Conservation (phyloP, 2,113 vertebrate genomes). For the Odontophorus gujanensis region DNA sequence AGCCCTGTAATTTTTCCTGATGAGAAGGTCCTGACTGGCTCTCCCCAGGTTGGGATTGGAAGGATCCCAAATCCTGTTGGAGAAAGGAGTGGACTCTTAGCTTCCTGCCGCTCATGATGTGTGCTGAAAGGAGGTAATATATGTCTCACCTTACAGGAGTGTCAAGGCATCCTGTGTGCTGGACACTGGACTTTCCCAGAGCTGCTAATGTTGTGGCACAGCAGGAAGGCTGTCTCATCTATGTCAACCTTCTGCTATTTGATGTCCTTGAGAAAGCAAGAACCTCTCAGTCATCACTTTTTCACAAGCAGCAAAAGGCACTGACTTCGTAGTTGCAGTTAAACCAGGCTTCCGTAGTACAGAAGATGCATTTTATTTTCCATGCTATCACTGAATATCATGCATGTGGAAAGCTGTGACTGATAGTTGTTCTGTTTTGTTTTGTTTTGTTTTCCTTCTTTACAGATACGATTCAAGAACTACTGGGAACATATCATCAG, state of each 20-base stretch:
- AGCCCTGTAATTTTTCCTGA: not conserved
- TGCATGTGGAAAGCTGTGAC: not conserved
- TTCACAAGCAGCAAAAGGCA: not conserved
- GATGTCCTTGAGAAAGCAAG: not conserved
- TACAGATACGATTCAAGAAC: conserved; percentile 67
- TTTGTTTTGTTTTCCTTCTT: conserved; percentile 28
- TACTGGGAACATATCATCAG: conserved; percentile 70
- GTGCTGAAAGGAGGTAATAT: not conserved
- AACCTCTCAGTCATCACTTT: not conserved
- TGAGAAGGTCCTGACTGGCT: not conserved
- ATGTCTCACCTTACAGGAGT: not conserved
- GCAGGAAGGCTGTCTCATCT: not conserved
- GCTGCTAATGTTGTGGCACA: not conserved
- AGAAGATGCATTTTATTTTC: conserved; percentile 3
- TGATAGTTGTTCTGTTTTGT: not conserved
- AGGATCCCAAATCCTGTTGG: not conserved
- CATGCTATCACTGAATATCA: not conserved
- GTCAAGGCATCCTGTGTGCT: not conserved
- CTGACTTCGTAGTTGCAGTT: conserved; percentile 40
- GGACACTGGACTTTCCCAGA: not conserved
- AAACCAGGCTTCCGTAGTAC: conserved; percentile 32
- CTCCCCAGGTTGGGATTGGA: not conserved
- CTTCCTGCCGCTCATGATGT: not conserved
- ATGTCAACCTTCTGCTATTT: not conserved
- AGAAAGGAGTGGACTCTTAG: not conserved